These are phyloP conservation scores for Pseudolaguvia tuberculata DNA, from an alignment of 2,113 vertebrate species.

Conservation along the genomic window DNA sequence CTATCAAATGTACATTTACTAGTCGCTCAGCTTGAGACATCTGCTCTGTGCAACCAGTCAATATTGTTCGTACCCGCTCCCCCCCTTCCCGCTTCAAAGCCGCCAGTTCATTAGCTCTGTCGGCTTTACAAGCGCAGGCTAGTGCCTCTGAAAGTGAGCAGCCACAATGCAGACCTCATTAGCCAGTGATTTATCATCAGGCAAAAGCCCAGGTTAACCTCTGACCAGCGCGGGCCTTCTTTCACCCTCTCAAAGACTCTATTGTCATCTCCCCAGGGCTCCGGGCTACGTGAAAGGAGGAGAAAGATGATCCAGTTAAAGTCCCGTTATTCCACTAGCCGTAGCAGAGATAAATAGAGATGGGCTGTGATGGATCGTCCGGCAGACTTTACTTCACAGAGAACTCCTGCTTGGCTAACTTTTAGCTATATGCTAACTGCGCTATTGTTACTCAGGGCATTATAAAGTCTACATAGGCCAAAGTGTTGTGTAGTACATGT, in stretches of 20 bases:
- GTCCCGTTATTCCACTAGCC: conserved; percentile 47
- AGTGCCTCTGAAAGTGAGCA: conserved; percentile 81
- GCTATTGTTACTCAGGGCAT: background rate
- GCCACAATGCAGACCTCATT: conserved; percentile 82
- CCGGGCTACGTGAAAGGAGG: conserved; percentile 59
- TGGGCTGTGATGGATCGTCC: conserved; percentile 28
- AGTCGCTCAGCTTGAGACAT: conserved; percentile 72
- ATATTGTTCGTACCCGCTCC: conserved; percentile 68
- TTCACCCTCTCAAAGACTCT: conserved; percentile 74
- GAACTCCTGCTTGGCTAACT: background rate
- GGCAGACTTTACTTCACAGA: conserved; percentile 17
- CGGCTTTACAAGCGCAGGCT: conserved; percentile 87
- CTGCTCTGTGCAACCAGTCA: conserved; percentile 80
- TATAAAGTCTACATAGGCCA: background rate
- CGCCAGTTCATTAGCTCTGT: conserved; percentile 78
- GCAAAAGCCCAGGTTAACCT: conserved; percentile 87
- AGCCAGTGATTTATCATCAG: conserved; percentile 93
- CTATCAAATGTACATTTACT: conserved; percentile 62
- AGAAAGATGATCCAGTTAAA: conserved; percentile 55
- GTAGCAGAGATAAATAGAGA: conserved; percentile 40
- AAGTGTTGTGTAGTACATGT: background rate
- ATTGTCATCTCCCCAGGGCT: conserved; percentile 77
- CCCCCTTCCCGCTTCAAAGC: conserved; percentile 76
- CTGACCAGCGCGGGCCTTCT: conserved; percentile 79
- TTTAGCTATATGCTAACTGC: background rate